Base-by-base conservation (phyloP, 2,888 invertebrate genomes). In the Colostygia pectinataria region DNA sequence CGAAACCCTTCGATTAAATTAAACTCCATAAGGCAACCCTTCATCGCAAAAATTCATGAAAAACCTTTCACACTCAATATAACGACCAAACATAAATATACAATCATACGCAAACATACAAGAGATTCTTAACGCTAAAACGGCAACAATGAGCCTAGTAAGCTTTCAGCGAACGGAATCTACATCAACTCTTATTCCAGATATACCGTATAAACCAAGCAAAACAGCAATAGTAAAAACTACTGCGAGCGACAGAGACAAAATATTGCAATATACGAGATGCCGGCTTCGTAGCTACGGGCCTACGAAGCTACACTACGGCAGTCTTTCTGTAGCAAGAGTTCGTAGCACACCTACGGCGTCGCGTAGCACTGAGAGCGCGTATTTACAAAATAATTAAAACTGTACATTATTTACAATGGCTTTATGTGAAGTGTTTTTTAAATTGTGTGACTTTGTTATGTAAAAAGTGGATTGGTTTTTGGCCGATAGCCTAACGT, bases 381-480 rank as follows among this genome's bases (percentile, higher is more conserved):
- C 61, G 45, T 34, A 45, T 24, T 32, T 53, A 40, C 18, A 33
- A 53, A n/a, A n/a, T n/a, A n/a, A 48, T 37, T 54, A 31, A 20
- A 32, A 20, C 8, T 6, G 13, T 8, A 2, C 5, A n/a, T 14
- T 18, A 12, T 46, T 10, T 40, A 40, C 37, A 13, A 68, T 71
- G 66, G 41, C 27, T 38, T 14, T 45, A 28, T 15, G 42, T 68
- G 63, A 53, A 57, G 66, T 62, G 61, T 61, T 66, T 59, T 63
- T 62, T 73, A 74, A 46, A 53, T 48, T 53, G 63, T 65, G 74
- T 68, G 64, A 70, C 52, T 71, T 77, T 83, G 81, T 77, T 76
- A 85, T 86, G 84, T 87, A 84, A 86, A 86, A 84, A 85, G 89
- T 89, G 89, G 89, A 88, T 86, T 85, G 80, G 77, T 82, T 88